Base-by-base conservation (phyloP, 2,113 vertebrate species). In the Thymallus thymallus region DNA sequence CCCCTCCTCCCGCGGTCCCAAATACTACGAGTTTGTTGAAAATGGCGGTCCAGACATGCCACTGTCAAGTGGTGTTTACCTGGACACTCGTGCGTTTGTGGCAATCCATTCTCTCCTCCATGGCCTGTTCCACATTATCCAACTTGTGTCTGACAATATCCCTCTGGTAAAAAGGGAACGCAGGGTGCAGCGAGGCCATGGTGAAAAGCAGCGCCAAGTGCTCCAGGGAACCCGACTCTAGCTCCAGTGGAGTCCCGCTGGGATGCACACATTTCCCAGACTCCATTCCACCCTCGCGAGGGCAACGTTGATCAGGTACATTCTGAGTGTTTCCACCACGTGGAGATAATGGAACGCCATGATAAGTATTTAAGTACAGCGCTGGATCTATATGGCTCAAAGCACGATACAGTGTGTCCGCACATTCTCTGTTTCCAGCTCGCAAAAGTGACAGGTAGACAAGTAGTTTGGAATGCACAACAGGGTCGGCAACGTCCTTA, bases 111-210 rank as follows among this genome's bases (percentile, higher is more conserved):
- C 73, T 86, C 64, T 77, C 87, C 61, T 87, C 87, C 3, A 94
- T 72, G 69, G 92, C 89, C 29, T 84, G 79, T 82, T 94, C 89
- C 73, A 96, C 91, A 5, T 84, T 74, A 32, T 95, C 94, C 82
- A 96, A 85, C 75, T 94, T 93, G 75, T 92, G 91, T 69, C 94
- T 74, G 75, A 96, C 90, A 23, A 92, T 94, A 82, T 94, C 94
- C 76, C 94, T 90, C 92, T 96, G 95, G 86, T 95, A 94, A 86
- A 96, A 96, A 63, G 94, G 94, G 75, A 96, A 96, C 23, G 95
- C 95, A 26, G 95, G 95, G 89, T 96, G 95, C 75, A 95, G 80
- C 4, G 95, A 95, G 20, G 94, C 94, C 94, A 96, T 95, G 77
- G 94, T 95, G 87, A 95, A 94, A 26, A 96, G 95, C 88, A 96